Percentiles rank a stretch among this genome's conserved stretches.
Conservation (phyloP, 2,888 invertebrate species). For the Aspidiotus rigidus region DNA sequence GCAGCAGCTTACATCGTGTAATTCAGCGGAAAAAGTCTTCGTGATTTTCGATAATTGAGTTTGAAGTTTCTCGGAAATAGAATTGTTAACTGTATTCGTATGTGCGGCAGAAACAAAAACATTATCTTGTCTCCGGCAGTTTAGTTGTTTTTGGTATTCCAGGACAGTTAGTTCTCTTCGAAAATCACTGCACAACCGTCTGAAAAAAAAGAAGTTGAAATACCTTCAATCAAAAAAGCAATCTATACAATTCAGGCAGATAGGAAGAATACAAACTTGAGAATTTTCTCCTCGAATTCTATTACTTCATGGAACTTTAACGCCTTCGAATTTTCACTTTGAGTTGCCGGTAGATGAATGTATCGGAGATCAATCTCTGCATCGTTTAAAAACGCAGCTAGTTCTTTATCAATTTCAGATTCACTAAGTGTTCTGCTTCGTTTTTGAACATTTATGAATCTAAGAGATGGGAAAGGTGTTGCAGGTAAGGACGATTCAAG, state of each 20-base stretch:
- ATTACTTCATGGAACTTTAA: background rate
- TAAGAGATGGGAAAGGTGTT: background rate
- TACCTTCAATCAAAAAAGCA: background rate
- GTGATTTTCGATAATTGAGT: background rate
- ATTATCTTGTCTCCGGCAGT: background rate
- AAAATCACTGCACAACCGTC: background rate
- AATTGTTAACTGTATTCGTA: background rate
- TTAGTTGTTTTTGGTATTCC: background rate
- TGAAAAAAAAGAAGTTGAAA: background rate
- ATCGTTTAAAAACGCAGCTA: background rate
- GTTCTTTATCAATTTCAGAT: background rate
- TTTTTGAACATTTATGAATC: background rate
- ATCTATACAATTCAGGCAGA: background rate
- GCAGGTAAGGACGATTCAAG: background rate
- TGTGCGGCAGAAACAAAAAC: background rate
- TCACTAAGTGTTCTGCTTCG: background rate
- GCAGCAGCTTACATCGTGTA: background rate
- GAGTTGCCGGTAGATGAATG: background rate
- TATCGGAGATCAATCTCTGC: background rate
- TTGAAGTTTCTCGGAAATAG: background rate
- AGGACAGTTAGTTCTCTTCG: background rate
- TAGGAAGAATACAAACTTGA: background rate
- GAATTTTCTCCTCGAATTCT: background rate
- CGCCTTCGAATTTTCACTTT: background rate
- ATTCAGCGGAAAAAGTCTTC: background rate